Evolutionary conservation across 2,113 vertebrate species (phyloP).

Genomic region (Thamnaconus septentrionalis): DNA sequence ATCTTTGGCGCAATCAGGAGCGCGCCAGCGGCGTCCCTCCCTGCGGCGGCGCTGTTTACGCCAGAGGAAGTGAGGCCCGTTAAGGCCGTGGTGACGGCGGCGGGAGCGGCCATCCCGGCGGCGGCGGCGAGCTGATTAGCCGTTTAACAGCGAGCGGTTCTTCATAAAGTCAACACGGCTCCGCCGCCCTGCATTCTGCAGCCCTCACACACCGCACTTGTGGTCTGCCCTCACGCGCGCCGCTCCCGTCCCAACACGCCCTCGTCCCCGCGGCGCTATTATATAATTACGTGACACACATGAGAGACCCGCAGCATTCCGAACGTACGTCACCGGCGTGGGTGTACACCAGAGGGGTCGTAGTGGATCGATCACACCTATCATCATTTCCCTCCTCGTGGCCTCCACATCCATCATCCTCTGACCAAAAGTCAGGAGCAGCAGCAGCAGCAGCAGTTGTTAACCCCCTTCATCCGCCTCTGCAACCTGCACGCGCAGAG

Average conservation of each 20-base stretch:
- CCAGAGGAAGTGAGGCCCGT: no score
- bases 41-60: conserved; percentile 42
- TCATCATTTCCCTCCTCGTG: not conserved
- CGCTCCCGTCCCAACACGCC: conserved; percentile 20
- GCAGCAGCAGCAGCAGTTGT: no score
- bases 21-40: conserved; percentile 36
- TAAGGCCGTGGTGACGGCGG: not conserved
- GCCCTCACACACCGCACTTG: conserved; percentile 34
- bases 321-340: not conserved
- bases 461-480: no score
- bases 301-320: conserved; percentile 15
- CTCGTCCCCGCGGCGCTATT: conserved; percentile 29
- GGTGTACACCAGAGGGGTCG: not conserved
- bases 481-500: no score
- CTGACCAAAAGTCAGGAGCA: no score
- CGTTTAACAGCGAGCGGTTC: conserved; percentile 60
- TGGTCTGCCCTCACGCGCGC: conserved; percentile 23
- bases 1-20: conserved; percentile 44
- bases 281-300: conserved; percentile 35
- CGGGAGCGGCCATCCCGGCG: conserved; percentile 50
- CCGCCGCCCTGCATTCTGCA: conserved; percentile 45
- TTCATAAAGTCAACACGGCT: conserved; percentile 59
- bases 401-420: no score
- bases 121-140: conserved; percentile 57
- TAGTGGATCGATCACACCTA: not conserved